A percentile compares a stretch with the other conserved stretches of the same genome.
Conservation (phyloP, 2,113 vertebrate genomes). For the Salvelinus fontinalis region DNA sequence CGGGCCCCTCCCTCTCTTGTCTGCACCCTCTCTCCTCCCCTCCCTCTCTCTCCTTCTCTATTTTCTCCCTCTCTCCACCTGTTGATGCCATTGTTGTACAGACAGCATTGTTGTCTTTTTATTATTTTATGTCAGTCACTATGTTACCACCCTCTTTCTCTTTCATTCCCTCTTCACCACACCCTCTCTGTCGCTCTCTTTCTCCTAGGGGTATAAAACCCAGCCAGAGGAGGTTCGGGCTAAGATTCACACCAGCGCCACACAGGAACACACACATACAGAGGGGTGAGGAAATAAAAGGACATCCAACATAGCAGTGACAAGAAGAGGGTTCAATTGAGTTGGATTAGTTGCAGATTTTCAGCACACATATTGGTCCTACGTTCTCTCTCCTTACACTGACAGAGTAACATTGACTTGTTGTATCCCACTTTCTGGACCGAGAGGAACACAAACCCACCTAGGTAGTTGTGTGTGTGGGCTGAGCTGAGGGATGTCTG, state of each 20-base stretch:
- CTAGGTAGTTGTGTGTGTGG: constrained; percentile 34
- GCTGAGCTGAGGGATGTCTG: constrained; percentile 44
- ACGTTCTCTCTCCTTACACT: background rate
- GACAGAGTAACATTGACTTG: constrained; percentile 11
- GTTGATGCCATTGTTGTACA: constrained; percentile 71
- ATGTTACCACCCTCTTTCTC: constrained; percentile 28
- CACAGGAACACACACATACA: constrained; percentile 8
- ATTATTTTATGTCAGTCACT: constrained; percentile 58
- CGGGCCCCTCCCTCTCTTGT: constrained; percentile 72
- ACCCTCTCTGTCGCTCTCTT: constrained; percentile 25
- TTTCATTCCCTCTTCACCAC: background rate
- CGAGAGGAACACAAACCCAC: background rate
- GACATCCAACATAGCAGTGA: background rate
- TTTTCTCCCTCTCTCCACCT: constrained; percentile 71
- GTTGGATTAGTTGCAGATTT: background rate
- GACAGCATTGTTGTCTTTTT: constrained; percentile 60
- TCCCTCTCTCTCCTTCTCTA: constrained; percentile 35
- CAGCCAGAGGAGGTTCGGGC: background rate
- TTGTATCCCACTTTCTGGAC: constrained; percentile 12
- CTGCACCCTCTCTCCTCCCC: constrained; percentile 29
- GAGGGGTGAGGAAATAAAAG: background rate
- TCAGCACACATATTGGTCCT: background rate
- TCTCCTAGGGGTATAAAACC: constrained; percentile 64
- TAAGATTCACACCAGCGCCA: constrained; percentile 14
- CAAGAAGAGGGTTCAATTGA: background rate